A percentile compares a stretch with the other conserved stretches of the same genome.
phyloP scores from a whole-genome alignment of 2,797 vertebrate genomes.

The Craterocephalus amniculus region DNA sequence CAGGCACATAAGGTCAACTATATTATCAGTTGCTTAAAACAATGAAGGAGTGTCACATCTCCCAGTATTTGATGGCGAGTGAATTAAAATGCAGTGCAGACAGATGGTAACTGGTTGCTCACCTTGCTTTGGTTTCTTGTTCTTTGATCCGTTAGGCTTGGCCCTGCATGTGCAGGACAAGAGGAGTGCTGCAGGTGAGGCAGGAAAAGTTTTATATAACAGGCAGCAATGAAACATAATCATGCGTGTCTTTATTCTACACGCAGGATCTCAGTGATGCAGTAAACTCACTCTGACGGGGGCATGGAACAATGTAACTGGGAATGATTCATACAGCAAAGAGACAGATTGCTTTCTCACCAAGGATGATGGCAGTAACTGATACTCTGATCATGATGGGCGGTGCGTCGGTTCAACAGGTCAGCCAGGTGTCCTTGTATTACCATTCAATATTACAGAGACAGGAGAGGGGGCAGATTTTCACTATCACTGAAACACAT shows the following conservation, averaged over 20 bases:
- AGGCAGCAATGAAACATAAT: conserved; percentile 52
- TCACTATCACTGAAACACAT: conserved; percentile 20
- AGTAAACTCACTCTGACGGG: conserved; percentile 7
- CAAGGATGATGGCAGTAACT: conserved; percentile 69
- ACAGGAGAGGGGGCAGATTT: conserved; percentile 30
- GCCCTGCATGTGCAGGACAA: conserved; percentile 82
- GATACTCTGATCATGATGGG: conserved; percentile 75
- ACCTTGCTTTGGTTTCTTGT: conserved; percentile 92
- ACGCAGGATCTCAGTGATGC: conserved; percentile 25
- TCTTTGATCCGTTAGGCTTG: conserved; percentile 88
- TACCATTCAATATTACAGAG: conserved; percentile 41
- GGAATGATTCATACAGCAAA: conserved; percentile 13
- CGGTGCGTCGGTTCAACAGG: conserved; percentile 41
- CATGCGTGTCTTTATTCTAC: conserved; percentile 41
- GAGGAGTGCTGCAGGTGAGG: conserved; percentile 83
- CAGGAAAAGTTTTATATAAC: conserved; percentile 46
- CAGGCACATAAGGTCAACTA: not conserved
- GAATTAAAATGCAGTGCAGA: not conserved
- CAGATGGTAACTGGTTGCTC: conserved; percentile 27
- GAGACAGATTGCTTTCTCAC: conserved; percentile 62
- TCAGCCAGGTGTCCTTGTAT: conserved; percentile 56
- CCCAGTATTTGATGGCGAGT: not conserved
- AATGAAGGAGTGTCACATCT: not conserved
- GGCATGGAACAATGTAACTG: conserved; percentile 14
- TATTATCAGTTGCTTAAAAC: not conserved